Evolutionary conservation across 1,140 invertebrate species (phyloP), one percentile per base, ranked within the genome.

Genomic region (Lordiphosa collinella): DNA sequence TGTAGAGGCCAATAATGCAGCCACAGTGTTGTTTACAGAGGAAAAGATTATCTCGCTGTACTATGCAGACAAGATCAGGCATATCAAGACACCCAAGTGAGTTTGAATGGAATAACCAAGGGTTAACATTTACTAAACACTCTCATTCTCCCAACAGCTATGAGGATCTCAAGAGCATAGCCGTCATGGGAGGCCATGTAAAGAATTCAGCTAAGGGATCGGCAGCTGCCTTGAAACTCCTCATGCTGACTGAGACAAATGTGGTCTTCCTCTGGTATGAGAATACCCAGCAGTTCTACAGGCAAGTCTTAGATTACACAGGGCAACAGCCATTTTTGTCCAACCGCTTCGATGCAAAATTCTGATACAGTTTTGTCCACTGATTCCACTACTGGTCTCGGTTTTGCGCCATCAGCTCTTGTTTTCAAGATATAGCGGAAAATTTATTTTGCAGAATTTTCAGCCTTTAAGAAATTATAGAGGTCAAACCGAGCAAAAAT

Each of bases 251-350:
- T 0, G 59, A 88, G 43, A 82, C 80, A 6, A 88, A 88, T 70
- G 80, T 87, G 29, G 52, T 89, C 4, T 89, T 78, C 35, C 49
- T 89, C 0, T 89, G 88, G 88, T 89, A 89, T 53, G 88, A 89
- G 58, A 86, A 87, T 12, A 82, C 76, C 3, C 79, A 87, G 38
- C 73, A 86, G 36, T 89, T 87, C 22, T 82, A 88, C 48, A 89
- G 74, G 88, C 68, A 56, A 56, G 49, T 49, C 13, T 2, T 9
- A 5, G n/a, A n/a, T n/a, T n/a, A n/a, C n/a, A n/a, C n/a, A n/a
- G n/a, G n/a, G n/a, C n/a, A n/a, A n/a, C n/a, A n/a, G n/a, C n/a
- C n/a, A n/a, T n/a, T n/a, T n/a, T n/a, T n/a, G n/a, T n/a, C n/a
- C n/a, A n/a, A n/a, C n/a, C n/a, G n/a, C n/a, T n/a, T n/a, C n/a